Conservation (phyloP, 2,113 vertebrate species). For the Tringa solitaria region DNA sequence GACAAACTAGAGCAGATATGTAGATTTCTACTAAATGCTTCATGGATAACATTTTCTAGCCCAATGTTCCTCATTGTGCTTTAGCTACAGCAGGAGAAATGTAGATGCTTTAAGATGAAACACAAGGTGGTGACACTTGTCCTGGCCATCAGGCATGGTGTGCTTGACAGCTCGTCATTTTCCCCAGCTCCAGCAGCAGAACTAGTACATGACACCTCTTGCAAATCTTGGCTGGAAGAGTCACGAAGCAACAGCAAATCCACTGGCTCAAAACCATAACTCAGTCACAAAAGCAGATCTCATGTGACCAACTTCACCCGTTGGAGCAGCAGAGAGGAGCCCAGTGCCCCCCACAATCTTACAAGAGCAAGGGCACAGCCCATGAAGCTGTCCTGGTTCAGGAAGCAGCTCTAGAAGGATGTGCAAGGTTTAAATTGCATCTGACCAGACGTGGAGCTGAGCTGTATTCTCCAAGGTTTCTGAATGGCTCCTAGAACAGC, state of each 20-base stretch:
- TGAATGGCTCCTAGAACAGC: background rate
- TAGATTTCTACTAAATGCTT: background rate
- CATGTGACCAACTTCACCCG: background rate
- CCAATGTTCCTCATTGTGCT: background rate
- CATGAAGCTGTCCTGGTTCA: background rate
- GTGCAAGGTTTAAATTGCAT: background rate
- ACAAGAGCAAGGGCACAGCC: background rate
- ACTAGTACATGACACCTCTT: background rate
- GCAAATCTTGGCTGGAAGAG: background rate
- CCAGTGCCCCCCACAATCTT: background rate
- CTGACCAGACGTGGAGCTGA: background rate
- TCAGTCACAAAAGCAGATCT: background rate
- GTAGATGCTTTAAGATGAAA: background rate
- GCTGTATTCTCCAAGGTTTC: background rate
- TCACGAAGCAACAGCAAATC: background rate
- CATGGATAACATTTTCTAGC: background rate
- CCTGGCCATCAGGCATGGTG: background rate
- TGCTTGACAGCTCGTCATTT: background rate
- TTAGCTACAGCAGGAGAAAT: background rate
- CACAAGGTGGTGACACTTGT: background rate
- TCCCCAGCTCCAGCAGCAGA: background rate
- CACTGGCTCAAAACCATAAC: background rate
- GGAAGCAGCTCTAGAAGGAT: background rate
- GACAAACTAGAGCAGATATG: background rate
- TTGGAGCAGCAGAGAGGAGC: background rate